Evolutionary conservation across 2,113 vertebrate genomes (phyloP).

Genomic region (Mobula birostris): DNA sequence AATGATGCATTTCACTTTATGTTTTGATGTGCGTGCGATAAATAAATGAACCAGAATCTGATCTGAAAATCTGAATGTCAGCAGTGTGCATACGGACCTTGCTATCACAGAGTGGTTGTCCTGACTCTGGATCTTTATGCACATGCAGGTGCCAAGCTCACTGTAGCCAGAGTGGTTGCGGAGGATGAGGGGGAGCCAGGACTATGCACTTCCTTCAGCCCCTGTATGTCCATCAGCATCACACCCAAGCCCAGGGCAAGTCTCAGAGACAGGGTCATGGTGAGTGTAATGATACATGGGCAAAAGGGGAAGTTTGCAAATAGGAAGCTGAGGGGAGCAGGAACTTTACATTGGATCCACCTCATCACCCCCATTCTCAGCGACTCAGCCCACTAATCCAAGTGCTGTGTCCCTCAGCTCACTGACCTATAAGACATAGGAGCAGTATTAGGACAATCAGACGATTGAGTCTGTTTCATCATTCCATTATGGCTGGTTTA

Average conservation of each 20-base stretch:
- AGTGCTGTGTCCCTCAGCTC: no score
- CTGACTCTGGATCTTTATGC: not conserved
- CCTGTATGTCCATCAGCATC: constrained; percentile 41
- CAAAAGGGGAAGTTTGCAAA: not conserved
- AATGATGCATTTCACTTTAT: no score
- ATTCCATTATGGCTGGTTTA: no score
- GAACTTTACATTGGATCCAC: not conserved
- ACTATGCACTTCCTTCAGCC: not conserved
- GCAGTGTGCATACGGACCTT: not conserved
- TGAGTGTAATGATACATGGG: not conserved
- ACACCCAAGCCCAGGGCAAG: constrained; percentile 27
- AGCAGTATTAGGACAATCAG: no score
- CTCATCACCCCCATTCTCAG: not conserved
- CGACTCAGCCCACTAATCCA: not conserved
- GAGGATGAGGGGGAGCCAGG: not conserved
- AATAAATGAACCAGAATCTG: no score
- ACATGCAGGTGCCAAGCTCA: not conserved
- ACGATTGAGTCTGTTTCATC: no score
- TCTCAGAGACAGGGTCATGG: not conserved
- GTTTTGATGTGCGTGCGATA: no score
- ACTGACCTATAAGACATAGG: no score
- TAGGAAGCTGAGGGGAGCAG: not conserved
- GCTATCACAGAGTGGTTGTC: not conserved
- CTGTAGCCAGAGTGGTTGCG: not conserved
- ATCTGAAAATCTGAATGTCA: not conserved